Conservation (phyloP, 2,888 invertebrate species). For the Neoitamus cyanurus region DNA sequence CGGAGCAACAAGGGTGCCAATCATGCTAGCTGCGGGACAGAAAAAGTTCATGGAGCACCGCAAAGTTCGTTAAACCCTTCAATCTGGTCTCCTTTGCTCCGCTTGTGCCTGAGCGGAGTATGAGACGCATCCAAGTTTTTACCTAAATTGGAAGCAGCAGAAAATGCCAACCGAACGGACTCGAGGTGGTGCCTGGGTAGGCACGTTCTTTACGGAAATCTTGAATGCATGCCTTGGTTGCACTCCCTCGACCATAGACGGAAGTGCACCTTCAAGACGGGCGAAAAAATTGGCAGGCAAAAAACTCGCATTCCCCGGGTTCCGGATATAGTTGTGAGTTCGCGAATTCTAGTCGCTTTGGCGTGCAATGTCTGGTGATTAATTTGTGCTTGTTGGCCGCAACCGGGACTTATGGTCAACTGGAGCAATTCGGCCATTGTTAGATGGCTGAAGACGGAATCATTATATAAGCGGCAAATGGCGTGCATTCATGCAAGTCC, state of each 20-base stretch:
- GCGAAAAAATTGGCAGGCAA: background rate
- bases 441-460: background rate
- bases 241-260: background rate
- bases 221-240: background rate
- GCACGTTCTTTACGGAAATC: background rate
- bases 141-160: background rate
- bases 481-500: background rate
- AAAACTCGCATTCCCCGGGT: background rate
- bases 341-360: background rate
- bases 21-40: background rate
- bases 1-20: background rate
- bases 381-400: background rate
- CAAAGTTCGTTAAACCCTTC: conserved; percentile 21
- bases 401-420: background rate
- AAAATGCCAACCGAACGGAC: background rate
- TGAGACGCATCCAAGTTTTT: background rate
- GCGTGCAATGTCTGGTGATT: background rate
- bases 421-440: background rate
- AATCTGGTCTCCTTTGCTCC: background rate
- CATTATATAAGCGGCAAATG: background rate
- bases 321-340: background rate
- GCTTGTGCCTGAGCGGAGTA: background rate
- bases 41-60: background rate
- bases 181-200: background rate
- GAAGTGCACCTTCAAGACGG: background rate